A percentile compares a stretch with the other conserved stretches of the same genome.
Conservation (phyloP, 2,888 invertebrate genomes). For the Anthrax anthrax region DNA sequence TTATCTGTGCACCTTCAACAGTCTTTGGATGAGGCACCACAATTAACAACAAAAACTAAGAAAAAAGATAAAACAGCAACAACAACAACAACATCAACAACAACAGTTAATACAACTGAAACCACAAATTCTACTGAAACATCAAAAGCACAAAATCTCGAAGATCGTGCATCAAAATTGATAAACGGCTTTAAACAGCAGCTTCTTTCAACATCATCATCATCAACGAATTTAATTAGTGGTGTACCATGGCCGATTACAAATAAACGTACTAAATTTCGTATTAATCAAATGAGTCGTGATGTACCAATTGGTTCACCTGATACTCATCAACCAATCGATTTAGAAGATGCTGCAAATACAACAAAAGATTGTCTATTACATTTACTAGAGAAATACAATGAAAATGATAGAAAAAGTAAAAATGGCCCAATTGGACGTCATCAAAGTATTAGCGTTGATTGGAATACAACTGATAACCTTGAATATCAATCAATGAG, state of each 20-base stretch:
- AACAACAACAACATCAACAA: conserved; percentile 3
- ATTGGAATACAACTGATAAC: conserved; percentile 58
- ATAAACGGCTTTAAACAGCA: conserved; percentile 4
- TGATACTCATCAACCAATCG: conserved; percentile 40
- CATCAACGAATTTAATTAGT: not conserved
- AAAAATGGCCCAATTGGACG: conserved; percentile 34
- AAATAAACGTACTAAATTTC: conserved; percentile 44
- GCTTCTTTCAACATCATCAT: not conserved
- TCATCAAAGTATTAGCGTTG: conserved; percentile 61
- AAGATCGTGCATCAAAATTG: conserved; percentile 2
- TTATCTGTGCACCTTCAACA: conserved; percentile 26
- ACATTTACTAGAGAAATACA: conserved; percentile 61
- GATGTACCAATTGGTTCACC: conserved; percentile 55
- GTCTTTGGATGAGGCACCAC: conserved; percentile 31
- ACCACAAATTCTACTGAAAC: not conserved
- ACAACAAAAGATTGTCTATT: conserved; percentile 63
- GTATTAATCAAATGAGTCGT: conserved; percentile 51
- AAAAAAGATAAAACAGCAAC: not conserved
- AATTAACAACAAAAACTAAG: conserved; percentile 18
- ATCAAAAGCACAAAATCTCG: conserved; percentile 7
- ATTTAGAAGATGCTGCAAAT: conserved; percentile 42
- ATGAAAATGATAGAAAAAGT: conserved; percentile 37
- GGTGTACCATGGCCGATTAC: conserved; percentile 40
- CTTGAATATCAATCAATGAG: conserved; percentile 66
- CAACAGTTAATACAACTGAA: not conserved